These are phyloP conservation scores for Oceanodroma leucorhoa DNA, from an alignment of 2,797 vertebrate genomes.

Conservation along the genomic window DNA sequence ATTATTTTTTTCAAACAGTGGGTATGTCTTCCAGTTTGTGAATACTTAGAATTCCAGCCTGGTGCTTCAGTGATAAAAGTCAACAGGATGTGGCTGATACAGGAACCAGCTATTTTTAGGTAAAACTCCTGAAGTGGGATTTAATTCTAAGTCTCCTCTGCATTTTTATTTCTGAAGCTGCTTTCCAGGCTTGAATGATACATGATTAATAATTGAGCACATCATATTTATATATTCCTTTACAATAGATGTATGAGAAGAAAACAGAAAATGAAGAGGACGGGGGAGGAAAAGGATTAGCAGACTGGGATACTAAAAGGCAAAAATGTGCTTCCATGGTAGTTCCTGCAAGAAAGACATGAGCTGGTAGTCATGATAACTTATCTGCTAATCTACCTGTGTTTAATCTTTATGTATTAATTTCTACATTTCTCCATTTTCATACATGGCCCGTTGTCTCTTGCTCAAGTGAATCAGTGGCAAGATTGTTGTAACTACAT, in stretches of 20 bases:
- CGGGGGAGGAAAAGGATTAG: background rate
- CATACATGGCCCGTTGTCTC: background rate
- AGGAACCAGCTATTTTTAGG: slow-evolving; percentile 36
- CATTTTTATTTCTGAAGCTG: slow-evolving; percentile 36
- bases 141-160: slow-evolving; percentile 16
- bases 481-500: background rate
- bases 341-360: background rate
- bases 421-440: background rate
- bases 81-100: background rate
- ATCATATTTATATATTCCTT: slow-evolving; percentile 1
- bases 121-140: background rate
- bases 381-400: background rate
- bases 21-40: background rate
- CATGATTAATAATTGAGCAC: slow-evolving; percentile 38
- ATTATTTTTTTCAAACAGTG: background rate
- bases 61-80: background rate
- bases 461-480: background rate
- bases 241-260: background rate
- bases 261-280: background rate
- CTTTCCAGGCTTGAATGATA: slow-evolving; percentile 18
- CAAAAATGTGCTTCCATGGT: background rate
- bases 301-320: background rate
- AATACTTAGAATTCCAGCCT: background rate
- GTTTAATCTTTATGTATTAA: background rate
- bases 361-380: background rate